A percentile compares a stretch with the other conserved stretches of the same genome.
Evolutionary conservation across 1,140 invertebrate species (phyloP).

Genomic region (Geopemphigus sp.): DNA sequence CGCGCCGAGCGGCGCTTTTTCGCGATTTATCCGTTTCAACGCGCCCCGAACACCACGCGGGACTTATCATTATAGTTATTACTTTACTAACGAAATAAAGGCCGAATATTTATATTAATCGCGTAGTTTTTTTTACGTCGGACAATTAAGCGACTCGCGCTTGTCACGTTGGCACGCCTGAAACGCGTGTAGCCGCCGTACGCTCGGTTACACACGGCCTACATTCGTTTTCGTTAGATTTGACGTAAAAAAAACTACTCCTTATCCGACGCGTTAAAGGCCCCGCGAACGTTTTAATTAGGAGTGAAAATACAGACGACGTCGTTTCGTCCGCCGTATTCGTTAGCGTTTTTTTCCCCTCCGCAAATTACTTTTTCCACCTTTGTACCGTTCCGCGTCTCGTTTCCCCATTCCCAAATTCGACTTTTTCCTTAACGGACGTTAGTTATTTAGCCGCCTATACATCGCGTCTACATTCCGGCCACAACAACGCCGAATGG

Average conservation of each 20-base stretch:
- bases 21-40: too few species aligned
- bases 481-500: too few species aligned
- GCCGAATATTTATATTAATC: neutral
- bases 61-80: neutral
- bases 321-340: constrained; percentile 3
- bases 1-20: too few species aligned
- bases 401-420: too few species aligned
- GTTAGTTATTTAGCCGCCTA: too few species aligned
- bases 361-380: neutral
- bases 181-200: too few species aligned
- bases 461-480: too few species aligned
- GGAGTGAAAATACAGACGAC: neutral
- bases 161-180: neutral
- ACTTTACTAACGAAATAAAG: too few species aligned
- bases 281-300: constrained; percentile 21
- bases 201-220: too few species aligned
- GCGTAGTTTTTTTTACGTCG: neutral
- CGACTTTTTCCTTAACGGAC: too few species aligned
- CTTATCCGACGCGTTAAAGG: neutral
- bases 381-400: neutral
- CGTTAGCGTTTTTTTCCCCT: neutral
- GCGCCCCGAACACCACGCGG: neutral
- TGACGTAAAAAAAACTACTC: neutral
- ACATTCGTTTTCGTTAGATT: constrained; percentile 1
- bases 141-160: neutral